Conservation (phyloP, 53 echinoderm and acorn worm species). For the Holothuria scabra region DNA sequence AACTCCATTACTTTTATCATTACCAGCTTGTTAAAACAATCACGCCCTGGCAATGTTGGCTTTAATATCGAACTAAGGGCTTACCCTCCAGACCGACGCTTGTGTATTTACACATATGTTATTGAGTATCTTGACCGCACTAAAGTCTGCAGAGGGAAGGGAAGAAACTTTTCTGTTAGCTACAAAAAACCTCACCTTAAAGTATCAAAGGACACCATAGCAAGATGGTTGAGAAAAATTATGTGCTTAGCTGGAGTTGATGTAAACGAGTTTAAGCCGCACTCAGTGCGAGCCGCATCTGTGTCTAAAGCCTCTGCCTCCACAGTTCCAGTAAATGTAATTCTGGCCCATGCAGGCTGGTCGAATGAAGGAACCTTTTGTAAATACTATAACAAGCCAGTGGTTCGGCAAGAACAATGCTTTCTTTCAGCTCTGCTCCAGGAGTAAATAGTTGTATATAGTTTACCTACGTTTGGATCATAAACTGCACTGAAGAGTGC, state of each 20-base stretch:
- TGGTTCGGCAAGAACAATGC: neutral
- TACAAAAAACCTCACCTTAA: constrained; percentile 11
- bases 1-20: constrained; percentile 29
- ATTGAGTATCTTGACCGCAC: constrained; percentile 26
- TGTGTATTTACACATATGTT: constrained; percentile 27
- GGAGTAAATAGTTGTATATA: neutral
- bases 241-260: constrained; percentile 15
- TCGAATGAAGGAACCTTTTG: constrained; percentile 23
- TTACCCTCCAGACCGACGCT: constrained; percentile 12
- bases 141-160: neutral
- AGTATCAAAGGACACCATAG: constrained; percentile 28
- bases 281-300: constrained; percentile 12
- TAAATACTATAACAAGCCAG: constrained; percentile 22
- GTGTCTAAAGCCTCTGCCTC: constrained; percentile 6
- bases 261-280: constrained; percentile 20
- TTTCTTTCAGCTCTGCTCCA: neutral
- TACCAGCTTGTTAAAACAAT: constrained; percentile 33
- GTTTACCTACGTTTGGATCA: too few species aligned
- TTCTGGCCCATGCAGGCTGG: constrained; percentile 31
- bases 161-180: constrained; percentile 20
- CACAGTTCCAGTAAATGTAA: neutral
- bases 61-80: constrained; percentile 2
- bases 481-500: too few species aligned
- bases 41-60: constrained; percentile 13
- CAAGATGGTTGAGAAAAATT: constrained; percentile 17